phyloP scores from a whole-genome alignment of 2,797 vertebrate genomes.

The Ctenochaetus hawaiiensis region DNA sequence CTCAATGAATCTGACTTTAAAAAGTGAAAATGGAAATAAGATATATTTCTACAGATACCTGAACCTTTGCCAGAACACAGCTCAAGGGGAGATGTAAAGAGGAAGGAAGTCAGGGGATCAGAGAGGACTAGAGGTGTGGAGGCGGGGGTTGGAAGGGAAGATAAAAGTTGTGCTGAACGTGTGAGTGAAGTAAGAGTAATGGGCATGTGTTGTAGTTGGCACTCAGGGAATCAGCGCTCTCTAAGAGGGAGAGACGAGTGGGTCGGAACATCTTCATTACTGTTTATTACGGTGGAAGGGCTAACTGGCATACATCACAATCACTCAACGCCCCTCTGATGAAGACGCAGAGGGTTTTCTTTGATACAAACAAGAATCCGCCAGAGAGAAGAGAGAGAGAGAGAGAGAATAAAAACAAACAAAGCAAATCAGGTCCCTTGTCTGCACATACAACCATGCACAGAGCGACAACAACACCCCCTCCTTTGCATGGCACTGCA shows the following conservation, averaged over 20 bases:
- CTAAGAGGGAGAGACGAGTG: constrained; percentile 45
- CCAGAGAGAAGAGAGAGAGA: constrained; percentile 52
- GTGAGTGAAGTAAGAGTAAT: constrained; percentile 60
- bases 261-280: constrained; percentile 70
- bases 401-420: constrained; percentile 55
- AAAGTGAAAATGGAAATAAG: constrained; percentile 49
- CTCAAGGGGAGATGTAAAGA: constrained; percentile 35
- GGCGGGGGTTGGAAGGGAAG: constrained; percentile 24
- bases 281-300: constrained; percentile 56
- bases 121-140: constrained; percentile 7
- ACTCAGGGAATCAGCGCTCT: constrained; percentile 52
- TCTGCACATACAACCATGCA: constrained; percentile 49
- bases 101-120: constrained; percentile 10
- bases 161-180: constrained; percentile 52
- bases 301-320: constrained; percentile 62
- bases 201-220: constrained; percentile 40
- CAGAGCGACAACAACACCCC: constrained; percentile 48
- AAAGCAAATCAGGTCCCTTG: constrained; percentile 72
- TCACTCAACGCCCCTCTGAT: constrained; percentile 65
- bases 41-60: constrained; percentile 43
- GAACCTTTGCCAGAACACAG: constrained; percentile 35
- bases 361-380: constrained; percentile 70
- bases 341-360: constrained; percentile 68
- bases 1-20: constrained; percentile 59
- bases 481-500: constrained; percentile 45